Percentiles rank a stretch among this genome's conserved stretches.
Conservation (phyloP, 2,113 vertebrate species). For the Poeciliopsis turrubarensis region DNA sequence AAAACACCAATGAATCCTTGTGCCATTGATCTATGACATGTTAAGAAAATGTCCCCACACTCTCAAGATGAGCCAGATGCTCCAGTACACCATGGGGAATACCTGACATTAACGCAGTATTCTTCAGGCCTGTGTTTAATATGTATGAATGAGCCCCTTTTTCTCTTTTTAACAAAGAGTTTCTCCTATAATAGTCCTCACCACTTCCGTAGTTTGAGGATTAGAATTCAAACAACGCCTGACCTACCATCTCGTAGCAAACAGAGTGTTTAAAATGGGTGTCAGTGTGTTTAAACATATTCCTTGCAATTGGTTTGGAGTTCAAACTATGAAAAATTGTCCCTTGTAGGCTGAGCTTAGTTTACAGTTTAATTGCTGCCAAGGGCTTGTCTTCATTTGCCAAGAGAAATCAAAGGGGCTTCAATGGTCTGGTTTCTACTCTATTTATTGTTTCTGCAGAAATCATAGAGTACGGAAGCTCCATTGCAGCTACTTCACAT, state of each 20-base stretch:
- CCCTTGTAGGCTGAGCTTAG: slow-evolving; percentile 41
- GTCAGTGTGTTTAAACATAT: slow-evolving; percentile 43
- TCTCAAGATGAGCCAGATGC: slow-evolving; percentile 59
- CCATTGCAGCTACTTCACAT: slow-evolving; percentile 32
- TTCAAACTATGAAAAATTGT: slow-evolving; percentile 36
- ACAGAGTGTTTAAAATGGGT: slow-evolving; percentile 28
- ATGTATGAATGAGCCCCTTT: slow-evolving; percentile 61
- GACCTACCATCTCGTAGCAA: slow-evolving; percentile 32
- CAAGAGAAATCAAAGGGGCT: slow-evolving; percentile 70
- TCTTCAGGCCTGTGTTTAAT: slow-evolving; percentile 71
- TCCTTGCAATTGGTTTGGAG: slow-evolving; percentile 43
- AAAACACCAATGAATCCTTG: slow-evolving; percentile 37
- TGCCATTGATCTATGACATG: slow-evolving; percentile 30
- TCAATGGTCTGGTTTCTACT: slow-evolving; percentile 52
- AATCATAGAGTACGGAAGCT: slow-evolving; percentile 63
- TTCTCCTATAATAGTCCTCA: slow-evolving; percentile 22
- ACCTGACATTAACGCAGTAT: slow-evolving; percentile 72
- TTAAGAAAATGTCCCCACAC: slow-evolving; percentile 44
- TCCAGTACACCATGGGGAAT: slow-evolving; percentile 60
- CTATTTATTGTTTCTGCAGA: slow-evolving; percentile 76
- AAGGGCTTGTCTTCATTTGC: slow-evolving; percentile 42
- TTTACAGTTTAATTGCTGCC: slow-evolving; percentile 71
- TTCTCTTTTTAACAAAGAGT: slow-evolving; percentile 40
- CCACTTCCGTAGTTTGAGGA: slow-evolving; percentile 50
- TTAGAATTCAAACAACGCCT: slow-evolving; percentile 44